Conservation (phyloP, 2,888 invertebrate genomes). For the Dicranocentrus wangi region DNA sequence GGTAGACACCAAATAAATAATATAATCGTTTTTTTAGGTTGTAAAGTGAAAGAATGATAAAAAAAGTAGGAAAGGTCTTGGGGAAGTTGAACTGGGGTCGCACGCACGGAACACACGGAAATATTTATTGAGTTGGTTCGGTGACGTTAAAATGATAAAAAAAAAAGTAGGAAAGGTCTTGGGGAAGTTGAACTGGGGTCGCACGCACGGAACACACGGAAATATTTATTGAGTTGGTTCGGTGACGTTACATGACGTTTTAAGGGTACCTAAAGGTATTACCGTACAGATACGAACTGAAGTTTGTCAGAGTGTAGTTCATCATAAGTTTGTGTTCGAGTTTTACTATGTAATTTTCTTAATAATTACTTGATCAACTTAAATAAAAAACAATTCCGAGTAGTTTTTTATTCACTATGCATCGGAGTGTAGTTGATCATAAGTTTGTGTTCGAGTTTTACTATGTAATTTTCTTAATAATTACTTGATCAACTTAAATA, state of each 20-base stretch:
- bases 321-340: slow-evolving; percentile 28
- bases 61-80: slow-evolving; percentile 32
- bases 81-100: neutral
- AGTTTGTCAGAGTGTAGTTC: too few relatives aligned
- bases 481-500: slow-evolving; percentile 60
- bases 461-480: slow-evolving; percentile 53
- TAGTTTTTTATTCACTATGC: slow-evolving; percentile 3
- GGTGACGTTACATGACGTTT: too few relatives aligned
- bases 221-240: slow-evolving; percentile 48
- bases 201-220: slow-evolving; percentile 37
- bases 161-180: slow-evolving; percentile 32
- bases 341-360: slow-evolving; percentile 49
- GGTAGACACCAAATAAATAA: slow-evolving; percentile 64
- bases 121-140: slow-evolving; percentile 48
- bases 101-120: slow-evolving; percentile 41
- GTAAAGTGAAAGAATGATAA: slow-evolving; percentile 40
- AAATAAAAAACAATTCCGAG: slow-evolving; percentile 23
- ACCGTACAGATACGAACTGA: too few relatives aligned
- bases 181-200: neutral
- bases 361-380: slow-evolving; percentile 62
- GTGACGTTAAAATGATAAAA: slow-evolving; percentile 27
- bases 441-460: slow-evolving; percentile 34
- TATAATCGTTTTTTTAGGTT: slow-evolving; percentile 62
- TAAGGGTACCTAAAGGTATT: too few relatives aligned
- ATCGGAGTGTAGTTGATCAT: too few relatives aligned